A percentile compares a stretch with the other conserved stretches of the same genome.
Evolutionary conservation across 2,113 vertebrate genomes (phyloP).

Genomic region (Okapia johnstoni): DNA sequence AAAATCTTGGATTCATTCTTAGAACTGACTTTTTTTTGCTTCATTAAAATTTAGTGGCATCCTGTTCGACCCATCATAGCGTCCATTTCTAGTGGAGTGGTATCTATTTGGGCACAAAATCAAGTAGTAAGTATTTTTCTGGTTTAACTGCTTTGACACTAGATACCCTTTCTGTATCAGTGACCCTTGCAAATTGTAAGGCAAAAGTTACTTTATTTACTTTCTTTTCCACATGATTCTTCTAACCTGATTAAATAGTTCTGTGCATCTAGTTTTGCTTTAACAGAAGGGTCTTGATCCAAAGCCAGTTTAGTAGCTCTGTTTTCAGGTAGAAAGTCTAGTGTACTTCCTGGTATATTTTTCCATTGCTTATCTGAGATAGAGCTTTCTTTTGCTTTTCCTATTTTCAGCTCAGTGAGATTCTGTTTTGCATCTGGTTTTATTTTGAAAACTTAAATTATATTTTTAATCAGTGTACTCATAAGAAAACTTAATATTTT

Average conservation of each 20-base stretch:
- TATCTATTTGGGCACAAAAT: conserved; percentile 99
- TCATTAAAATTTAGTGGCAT: conserved; percentile 88
- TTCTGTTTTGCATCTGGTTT: conserved; percentile 19
- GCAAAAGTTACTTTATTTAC: neutral
- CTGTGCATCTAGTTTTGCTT: neutral
- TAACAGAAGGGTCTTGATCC: neutral
- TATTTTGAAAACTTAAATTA: conserved; percentile 17
- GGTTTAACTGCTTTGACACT: neutral
- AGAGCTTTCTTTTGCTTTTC: conserved; percentile 5
- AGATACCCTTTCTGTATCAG: neutral
- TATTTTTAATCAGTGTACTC: neutral
- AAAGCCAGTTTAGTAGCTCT: neutral
- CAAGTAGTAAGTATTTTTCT: conserved; percentile 90
- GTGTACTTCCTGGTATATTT: neutral
- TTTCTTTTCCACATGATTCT: neutral
- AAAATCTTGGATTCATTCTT: neutral
- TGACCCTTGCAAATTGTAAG: neutral
- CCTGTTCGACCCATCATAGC: conserved; percentile 97
- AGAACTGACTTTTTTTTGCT: conserved; percentile 28
- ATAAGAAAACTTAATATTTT: neutral
- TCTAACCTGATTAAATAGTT: neutral
- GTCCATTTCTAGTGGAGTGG: conserved; percentile 97
- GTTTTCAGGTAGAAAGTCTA: neutral
- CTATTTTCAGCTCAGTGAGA: neutral
- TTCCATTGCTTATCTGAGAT: neutral